Percentiles rank a stretch among this genome's conserved stretches.
Evolutionary conservation across 2,113 vertebrate species (phyloP).

Genomic region (Toxostoma redivivum): DNA sequence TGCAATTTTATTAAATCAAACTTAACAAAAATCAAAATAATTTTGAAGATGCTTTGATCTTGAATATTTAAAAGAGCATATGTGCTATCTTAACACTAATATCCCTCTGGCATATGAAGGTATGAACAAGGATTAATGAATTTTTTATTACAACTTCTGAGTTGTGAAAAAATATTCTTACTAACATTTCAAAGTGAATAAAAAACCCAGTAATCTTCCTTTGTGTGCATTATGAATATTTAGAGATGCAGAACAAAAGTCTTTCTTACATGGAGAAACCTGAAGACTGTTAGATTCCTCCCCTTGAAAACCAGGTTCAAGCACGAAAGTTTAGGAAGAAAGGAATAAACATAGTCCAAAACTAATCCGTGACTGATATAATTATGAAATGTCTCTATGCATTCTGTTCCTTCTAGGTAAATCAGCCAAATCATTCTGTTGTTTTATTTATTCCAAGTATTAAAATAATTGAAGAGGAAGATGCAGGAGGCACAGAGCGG

Average conservation of each 20-base stretch:
- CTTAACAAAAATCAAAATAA: neutral
- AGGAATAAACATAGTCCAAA: neutral
- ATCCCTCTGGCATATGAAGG: neutral
- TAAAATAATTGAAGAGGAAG: conserved; percentile 47
- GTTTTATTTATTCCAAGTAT: conserved; percentile 23
- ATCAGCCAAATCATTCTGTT: neutral
- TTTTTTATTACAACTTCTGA: neutral
- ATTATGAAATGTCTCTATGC: neutral
- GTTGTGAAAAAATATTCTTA: neutral
- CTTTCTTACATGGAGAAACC: neutral
- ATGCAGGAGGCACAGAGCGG: neutral
- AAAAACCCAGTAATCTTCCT: neutral
- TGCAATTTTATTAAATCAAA: neutral
- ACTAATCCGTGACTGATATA: neutral
- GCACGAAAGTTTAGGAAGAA: neutral
- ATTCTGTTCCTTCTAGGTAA: neutral
- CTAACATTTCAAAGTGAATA: neutral
- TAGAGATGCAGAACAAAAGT: neutral
- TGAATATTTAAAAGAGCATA: neutral
- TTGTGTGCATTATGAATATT: neutral
- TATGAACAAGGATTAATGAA: neutral
- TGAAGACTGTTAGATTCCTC: neutral
- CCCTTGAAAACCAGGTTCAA: neutral
- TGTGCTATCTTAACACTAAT: neutral
- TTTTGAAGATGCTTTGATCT: neutral